Conservation (phyloP, 2,888 invertebrate genomes). For the Orthosia cruda region DNA sequence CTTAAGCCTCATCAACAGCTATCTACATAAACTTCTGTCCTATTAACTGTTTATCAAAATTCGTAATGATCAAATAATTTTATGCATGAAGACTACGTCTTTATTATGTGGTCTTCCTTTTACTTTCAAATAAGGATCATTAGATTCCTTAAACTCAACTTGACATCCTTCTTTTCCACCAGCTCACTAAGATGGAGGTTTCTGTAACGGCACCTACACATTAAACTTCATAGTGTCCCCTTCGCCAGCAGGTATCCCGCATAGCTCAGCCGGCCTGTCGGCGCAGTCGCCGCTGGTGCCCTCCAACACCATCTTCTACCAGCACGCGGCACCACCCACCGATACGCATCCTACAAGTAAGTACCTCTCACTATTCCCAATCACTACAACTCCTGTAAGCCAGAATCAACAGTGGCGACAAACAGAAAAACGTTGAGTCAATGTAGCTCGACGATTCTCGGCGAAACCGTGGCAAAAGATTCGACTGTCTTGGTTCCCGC, state of each 20-base stretch:
- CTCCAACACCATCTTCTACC: conserved; percentile 90
- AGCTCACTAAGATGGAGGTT: background rate
- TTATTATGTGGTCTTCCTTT: background rate
- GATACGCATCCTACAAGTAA: conserved; percentile 87
- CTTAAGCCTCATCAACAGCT: no score
- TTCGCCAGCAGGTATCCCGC: conserved; percentile 84
- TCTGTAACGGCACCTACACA: background rate
- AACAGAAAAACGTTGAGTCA: no score
- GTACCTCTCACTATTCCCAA: background rate
- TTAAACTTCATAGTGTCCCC: conserved; percentile 2
- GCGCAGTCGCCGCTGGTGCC: conserved; percentile 88
- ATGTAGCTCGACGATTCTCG: no score
- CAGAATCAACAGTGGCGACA: no score
- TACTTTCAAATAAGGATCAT: background rate
- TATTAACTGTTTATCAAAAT: no score
- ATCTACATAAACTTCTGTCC: no score
- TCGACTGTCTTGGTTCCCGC: no score
- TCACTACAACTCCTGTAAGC: no score
- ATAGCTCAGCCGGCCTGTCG: conserved; percentile 86
- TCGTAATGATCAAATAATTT: no score
- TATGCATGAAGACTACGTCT: background rate
- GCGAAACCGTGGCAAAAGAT: no score
- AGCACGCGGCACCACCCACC: conserved; percentile 87
- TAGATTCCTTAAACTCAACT: background rate
- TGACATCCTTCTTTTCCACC: background rate